phyloP scores from a whole-genome alignment of 2,113 vertebrate genomes.

The Rhea pennata region DNA sequence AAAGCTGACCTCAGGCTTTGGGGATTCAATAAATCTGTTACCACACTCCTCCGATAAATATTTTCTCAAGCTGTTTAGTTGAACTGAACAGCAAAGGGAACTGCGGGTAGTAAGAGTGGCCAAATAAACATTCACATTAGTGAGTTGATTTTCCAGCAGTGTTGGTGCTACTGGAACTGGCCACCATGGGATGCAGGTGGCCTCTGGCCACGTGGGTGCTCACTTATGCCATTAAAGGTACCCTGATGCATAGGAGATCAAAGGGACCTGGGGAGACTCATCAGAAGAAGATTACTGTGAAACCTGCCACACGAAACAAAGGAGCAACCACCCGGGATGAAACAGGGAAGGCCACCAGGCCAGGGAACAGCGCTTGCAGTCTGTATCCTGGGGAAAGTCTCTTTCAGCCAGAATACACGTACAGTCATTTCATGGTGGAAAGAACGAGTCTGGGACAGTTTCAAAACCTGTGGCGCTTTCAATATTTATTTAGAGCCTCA shows the following conservation, averaged over 20 bases:
- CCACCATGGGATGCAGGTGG: neutral
- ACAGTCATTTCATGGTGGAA: neutral
- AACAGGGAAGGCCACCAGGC: accelerated
- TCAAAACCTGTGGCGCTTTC: neutral
- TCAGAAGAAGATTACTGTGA: neutral
- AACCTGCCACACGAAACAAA: neutral
- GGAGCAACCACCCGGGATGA: neutral
- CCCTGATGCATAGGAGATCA: neutral
- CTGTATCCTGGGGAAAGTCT: neutral
- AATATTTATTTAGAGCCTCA: neutral
- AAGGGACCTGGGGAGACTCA: neutral
- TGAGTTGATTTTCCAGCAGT: constrained; percentile 14
- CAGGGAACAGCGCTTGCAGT: neutral
- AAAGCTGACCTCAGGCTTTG: constrained; percentile 22
- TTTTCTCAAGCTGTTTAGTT: constrained; percentile 54
- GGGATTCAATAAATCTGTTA: constrained; percentile 67
- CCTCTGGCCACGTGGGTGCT: neutral
- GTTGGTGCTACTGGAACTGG: neutral
- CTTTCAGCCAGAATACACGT: neutral
- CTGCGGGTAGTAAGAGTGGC: neutral
- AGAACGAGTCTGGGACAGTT: neutral
- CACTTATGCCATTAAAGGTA: neutral
- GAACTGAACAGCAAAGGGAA: constrained; percentile 30
- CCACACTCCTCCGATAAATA: constrained; percentile 50
- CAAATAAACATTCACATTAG: constrained; percentile 35